phyloP scores from a whole-genome alignment of 2,113 vertebrate genomes.

The Rhodinocichla rosea region DNA sequence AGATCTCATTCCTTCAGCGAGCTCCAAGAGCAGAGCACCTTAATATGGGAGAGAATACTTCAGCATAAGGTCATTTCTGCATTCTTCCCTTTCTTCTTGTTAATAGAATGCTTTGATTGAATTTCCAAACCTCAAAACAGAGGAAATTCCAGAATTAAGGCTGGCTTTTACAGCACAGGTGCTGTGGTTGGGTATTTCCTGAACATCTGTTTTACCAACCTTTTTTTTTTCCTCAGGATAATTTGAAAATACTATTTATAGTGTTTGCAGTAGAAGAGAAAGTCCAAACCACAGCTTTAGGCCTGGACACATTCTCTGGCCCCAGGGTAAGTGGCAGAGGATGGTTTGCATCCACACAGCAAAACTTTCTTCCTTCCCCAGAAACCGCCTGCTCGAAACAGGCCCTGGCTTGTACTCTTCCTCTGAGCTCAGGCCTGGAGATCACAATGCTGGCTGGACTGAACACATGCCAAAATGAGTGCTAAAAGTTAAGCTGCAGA shows the following conservation, averaged over 20 bases:
- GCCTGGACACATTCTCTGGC: not conserved
- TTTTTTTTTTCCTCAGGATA: not conserved
- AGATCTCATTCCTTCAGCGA: not conserved
- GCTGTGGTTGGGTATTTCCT: not conserved
- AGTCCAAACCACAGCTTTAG: conserved; percentile 12
- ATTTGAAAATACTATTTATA: conserved; percentile 6
- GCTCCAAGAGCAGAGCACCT: not conserved
- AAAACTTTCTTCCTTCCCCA: not conserved
- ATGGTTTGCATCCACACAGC: not conserved
- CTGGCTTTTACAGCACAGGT: conserved; percentile 2
- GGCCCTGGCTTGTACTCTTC: not conserved
- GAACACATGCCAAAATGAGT: not conserved
- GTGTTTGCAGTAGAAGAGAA: not conserved
- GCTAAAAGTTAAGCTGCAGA: not conserved
- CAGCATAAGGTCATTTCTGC: not conserved
- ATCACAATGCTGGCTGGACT: not conserved
- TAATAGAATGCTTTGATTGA: conserved; percentile 5
- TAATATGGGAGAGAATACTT: not conserved
- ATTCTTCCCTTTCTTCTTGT: not conserved
- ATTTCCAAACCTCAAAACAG: conserved; percentile 7
- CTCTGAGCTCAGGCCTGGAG: not conserved
- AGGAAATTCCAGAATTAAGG: conserved; percentile 12
- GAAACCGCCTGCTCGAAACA: not conserved
- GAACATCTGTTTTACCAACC: not conserved
- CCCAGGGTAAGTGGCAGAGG: not conserved